Base-by-base conservation (phyloP, 1,140 invertebrate genomes). In the Psix sp. region DNA sequence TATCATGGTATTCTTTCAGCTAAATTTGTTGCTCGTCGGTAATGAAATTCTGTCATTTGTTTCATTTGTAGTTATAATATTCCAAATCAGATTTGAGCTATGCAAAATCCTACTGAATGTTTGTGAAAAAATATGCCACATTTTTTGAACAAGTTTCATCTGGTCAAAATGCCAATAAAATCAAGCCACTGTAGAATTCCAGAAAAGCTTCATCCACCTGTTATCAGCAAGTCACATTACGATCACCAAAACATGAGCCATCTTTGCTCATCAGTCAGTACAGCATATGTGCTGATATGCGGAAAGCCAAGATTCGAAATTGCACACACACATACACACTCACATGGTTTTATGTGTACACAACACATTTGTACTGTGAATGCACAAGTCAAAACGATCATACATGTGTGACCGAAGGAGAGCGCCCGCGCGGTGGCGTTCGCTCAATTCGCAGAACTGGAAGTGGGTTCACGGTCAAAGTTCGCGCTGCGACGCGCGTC, bases 401-500 rank as follows among this genome's bases (percentile, higher is more conserved):
- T 13, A 24, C 5, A 40, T 60, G 42, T 31, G 33, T 10, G 13
- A 3, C 2, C 20, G 9, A 52, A 31, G 45, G 42, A 42, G 31
- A 15, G 59, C 51, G 56, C 57, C 39, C 59, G 48, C 54, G 59
- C 52, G 16, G 14, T 15, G 26, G 35, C 45, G 46, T 45, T 59
- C 54, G 60, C 54, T 60, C 60, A 60, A 70, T 60, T 59, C 56
- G 62, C 48, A 62, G 65, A 59, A 74, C 52, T 68, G 48, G 52
- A 59, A 65, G 52, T 56, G 54, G 73, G 78, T 80, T 77, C 78
- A 80, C 73, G 78, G 78, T 80, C 78, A 80, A 72, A 77, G 78
- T 77, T 80, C 76, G 72, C 63, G 62, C 52, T 56, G 52, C 63
- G 45, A 73, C 62, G 49, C 60, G 63, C 62, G 67, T 57, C 56